Conservation (phyloP, 2,113 vertebrate genomes). For the Mugil cephalus region DNA sequence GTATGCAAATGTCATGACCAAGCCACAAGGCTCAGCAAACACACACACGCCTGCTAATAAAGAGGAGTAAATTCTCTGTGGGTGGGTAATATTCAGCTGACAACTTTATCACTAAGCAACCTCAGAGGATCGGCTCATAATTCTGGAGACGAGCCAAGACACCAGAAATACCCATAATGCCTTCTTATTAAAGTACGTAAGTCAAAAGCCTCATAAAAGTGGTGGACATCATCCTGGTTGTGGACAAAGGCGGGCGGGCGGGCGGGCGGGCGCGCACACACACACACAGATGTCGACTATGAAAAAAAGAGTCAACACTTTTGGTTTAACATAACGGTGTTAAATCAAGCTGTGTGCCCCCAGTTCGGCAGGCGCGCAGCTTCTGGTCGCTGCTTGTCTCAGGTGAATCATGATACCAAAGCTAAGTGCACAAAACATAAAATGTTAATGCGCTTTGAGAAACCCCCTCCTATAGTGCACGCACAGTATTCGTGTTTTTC, state of each 20-base stretch:
- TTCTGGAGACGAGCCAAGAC: slow-evolving; percentile 58
- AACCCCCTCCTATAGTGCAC: neutral
- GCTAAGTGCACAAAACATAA: slow-evolving; percentile 38
- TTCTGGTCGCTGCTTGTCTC: slow-evolving; percentile 26
- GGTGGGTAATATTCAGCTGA: slow-evolving; percentile 70
- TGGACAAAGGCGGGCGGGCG: slow-evolving; percentile 22
- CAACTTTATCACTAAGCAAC: slow-evolving; percentile 69
- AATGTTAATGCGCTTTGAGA: slow-evolving; percentile 45
- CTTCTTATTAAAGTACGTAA: slow-evolving; percentile 73
- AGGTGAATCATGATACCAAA: neutral
- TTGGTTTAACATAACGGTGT: slow-evolving; percentile 15
- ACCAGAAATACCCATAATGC: slow-evolving; percentile 48
- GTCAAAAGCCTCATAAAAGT: slow-evolving; percentile 68
- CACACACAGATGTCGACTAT: neutral
- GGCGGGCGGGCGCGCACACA: no score
- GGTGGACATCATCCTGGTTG: slow-evolving; percentile 7
- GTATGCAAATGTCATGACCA: slow-evolving; percentile 52
- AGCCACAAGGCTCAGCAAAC: slow-evolving; percentile 44
- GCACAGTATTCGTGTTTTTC: neutral
- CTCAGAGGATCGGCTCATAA: slow-evolving; percentile 47
- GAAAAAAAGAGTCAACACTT: slow-evolving; percentile 15
- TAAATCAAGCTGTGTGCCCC: slow-evolving; percentile 38
- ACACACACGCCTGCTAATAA: slow-evolving; percentile 20
- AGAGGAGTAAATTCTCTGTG: slow-evolving; percentile 60
- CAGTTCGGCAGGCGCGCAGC: slow-evolving; percentile 9